Percentiles rank a stretch among this genome's conserved stretches.
Evolutionary conservation across 2,113 vertebrate species (phyloP).

Genomic region (Dendropsophus ebraccatus): DNA sequence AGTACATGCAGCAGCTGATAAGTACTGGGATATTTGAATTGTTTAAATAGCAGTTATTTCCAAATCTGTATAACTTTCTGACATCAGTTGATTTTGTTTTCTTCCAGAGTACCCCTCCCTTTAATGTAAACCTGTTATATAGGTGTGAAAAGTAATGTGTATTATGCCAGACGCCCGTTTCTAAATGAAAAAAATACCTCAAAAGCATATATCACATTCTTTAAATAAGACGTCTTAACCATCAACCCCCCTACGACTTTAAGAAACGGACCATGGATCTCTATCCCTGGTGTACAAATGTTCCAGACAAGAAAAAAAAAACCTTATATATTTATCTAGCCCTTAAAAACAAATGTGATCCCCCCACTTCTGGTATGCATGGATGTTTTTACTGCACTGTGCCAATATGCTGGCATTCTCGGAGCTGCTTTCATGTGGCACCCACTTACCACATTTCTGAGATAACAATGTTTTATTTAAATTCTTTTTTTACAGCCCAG

Average conservation of each 20-base stretch:
- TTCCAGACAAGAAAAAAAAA: conserved; percentile 40
- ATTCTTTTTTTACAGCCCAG: conserved; percentile 47
- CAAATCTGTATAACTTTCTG: too few species aligned
- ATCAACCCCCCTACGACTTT: background rate
- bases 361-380: conserved; percentile 49
- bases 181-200: background rate
- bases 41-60: too few species aligned
- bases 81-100: too few species aligned
- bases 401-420: conserved; percentile 55
- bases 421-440: conserved; percentile 52
- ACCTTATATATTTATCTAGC: conserved; percentile 54
- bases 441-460: conserved; percentile 59
- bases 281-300: conserved; percentile 15
- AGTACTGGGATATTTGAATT: too few species aligned
- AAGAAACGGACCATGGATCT: background rate
- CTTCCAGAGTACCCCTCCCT: too few species aligned
- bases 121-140: too few species aligned
- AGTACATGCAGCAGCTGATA: too few species aligned
- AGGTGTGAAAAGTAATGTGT: background rate
- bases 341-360: conserved; percentile 42
- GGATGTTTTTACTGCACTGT: conserved; percentile 52
- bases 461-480: conserved; percentile 59
- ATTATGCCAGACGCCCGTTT: background rate
- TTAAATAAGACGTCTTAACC: background rate
- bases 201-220: background rate